Evolutionary conservation across 2,113 vertebrate species (phyloP), one percentile per base, ranked within the genome.

Genomic region (Hyperoodon ampullatus): DNA sequence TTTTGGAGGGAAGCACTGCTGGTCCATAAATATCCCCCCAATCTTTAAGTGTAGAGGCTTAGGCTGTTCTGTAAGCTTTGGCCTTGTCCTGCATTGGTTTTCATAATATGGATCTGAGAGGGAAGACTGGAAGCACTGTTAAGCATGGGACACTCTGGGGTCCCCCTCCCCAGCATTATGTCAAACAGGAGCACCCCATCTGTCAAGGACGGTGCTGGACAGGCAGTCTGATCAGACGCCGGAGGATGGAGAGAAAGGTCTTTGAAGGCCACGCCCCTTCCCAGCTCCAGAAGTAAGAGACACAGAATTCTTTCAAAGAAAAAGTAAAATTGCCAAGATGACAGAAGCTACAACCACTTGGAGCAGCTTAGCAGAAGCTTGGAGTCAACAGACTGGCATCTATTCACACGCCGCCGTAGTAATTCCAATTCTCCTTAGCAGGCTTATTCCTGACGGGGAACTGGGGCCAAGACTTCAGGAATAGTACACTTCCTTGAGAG

Each of bases 291-390:
- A 83, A 96, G 78, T 15, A 83, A 80, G 50, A 53, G 83, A 72
- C 66, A 78, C 5, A 88, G 85, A 85, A 92, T 75, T 95, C 60
- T 96, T 84, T 93, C 88, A 87, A 93, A 95, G 50, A 66, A 58
- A 95, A 94, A 93, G 95, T 74, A 63, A 88, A 91, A 92, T 68
- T 97, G 97, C 97, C 94, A 98, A 96, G 68, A 86, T 50, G 96
- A 97, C 96, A 97, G 97, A 97, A 96, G 96, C 89, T 90, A 84
- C 47, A 78, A 72, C 33, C 63, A 55, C 96, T 97, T 90, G 95
- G 93, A 96, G 53, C 90, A 42, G 72, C 93, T 97, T 90, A 83
- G n/a, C 85, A 91, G 93, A 96, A 78, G 24, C 85, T 72, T 87
- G 82, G 94, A 97, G 82, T 97, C 97, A 96, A 93, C 81, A 97